These are phyloP conservation scores for Phenganax subtilis DNA, from an alignment of 92 coral and sea anemone species.

Conservation along the genomic window DNA sequence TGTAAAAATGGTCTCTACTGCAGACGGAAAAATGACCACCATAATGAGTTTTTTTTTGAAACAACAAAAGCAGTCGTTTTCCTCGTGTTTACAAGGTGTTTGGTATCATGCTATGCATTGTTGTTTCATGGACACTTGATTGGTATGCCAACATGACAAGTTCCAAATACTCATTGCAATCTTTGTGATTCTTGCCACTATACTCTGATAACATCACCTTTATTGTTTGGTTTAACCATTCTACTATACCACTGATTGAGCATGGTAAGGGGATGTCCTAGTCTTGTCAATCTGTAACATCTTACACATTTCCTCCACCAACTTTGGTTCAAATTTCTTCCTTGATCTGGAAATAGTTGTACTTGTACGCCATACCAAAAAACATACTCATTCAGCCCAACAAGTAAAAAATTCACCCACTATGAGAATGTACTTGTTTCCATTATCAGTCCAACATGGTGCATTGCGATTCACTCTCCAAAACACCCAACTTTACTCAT, in stretches of 20 bases:
- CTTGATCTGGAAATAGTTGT: conserved; percentile 44
- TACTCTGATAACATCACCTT: conserved; percentile 36
- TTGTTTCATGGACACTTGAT: conserved; percentile 23
- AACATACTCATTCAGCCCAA: conserved; percentile 24
- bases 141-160: conserved; percentile 42
- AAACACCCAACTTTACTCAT: conserved; percentile 32
- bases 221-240: conserved; percentile 38
- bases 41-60: no score
- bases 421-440: conserved; percentile 48
- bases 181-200: conserved; percentile 2
- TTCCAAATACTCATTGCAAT: conserved; percentile 37
- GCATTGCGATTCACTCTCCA: conserved; percentile 42
- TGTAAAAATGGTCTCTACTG: no score
- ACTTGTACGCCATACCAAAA: conserved; percentile 38
- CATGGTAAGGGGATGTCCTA: conserved; percentile 42
- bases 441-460: conserved; percentile 29
- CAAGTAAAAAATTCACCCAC: conserved; percentile 17
- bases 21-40: no score
- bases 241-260: conserved; percentile 39
- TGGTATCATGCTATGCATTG: not conserved
- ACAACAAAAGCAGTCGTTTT: no score
- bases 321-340: conserved; percentile 22
- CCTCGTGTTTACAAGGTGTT: no score
- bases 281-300: conserved; percentile 45
- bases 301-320: conserved; percentile 31